phyloP scores from a whole-genome alignment of 2,797 vertebrate species.

The Periophthalmus magnuspinnatus region DNA sequence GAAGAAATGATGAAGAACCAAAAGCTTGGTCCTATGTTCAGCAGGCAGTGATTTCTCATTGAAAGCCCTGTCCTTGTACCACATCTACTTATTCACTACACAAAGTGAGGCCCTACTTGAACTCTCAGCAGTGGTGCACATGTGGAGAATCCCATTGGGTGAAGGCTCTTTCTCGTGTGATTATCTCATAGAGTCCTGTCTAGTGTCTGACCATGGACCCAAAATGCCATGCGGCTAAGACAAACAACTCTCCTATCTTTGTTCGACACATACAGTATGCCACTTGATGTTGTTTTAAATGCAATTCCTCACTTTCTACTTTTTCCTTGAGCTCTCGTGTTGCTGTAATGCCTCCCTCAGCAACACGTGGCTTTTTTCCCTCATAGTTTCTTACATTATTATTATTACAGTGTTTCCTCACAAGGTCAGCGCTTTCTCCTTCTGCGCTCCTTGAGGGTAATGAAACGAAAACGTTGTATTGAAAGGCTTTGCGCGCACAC shows the following conservation, averaged over 20 bases:
- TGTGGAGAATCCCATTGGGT: slow-evolving; percentile 51
- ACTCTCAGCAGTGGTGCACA: slow-evolving; percentile 36
- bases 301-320: slow-evolving; percentile 16
- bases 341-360: slow-evolving; percentile 28
- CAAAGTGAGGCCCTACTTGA: slow-evolving; percentile 45
- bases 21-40: slow-evolving; percentile 1
- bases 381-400: not conserved
- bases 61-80: slow-evolving; percentile 24
- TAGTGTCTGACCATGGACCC: slow-evolving; percentile 61
- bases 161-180: slow-evolving; percentile 54
- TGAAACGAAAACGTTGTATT: slow-evolving; percentile 54
- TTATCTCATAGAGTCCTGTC: slow-evolving; percentile 62
- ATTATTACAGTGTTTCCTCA: slow-evolving; percentile 43
- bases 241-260: slow-evolving; percentile 49
- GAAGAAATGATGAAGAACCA: not conserved
- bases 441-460: slow-evolving; percentile 55
- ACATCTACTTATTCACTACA: slow-evolving; percentile 26
- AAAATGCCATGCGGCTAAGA: slow-evolving; percentile 56
- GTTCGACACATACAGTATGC: slow-evolving; percentile 45
- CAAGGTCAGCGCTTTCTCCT: slow-evolving; percentile 65
- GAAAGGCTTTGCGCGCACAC: slow-evolving; percentile 40
- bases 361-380: slow-evolving; percentile 25
- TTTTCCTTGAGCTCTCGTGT: slow-evolving; percentile 46
- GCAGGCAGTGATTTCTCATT: slow-evolving; percentile 23
- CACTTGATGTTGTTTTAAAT: slow-evolving; percentile 58